Percentiles rank a stretch among this genome's conserved stretches.
These are phyloP conservation scores for Muraenolepis orangiensis DNA, from an alignment of 2,797 vertebrate genomes.

Conservation along the genomic window DNA sequence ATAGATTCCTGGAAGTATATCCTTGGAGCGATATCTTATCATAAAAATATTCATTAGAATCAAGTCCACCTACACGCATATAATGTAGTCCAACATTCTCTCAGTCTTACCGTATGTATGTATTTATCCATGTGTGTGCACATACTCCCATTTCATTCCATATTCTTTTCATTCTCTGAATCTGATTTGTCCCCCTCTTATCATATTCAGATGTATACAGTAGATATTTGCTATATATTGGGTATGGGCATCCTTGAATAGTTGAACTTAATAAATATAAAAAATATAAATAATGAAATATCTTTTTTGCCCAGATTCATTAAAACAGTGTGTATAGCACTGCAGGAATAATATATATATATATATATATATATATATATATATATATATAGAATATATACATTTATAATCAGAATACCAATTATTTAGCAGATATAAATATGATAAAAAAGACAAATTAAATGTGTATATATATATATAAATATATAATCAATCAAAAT, in stretches of 20 bases:
- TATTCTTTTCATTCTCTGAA: not conserved
- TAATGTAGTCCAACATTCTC: not conserved
- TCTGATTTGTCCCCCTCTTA: not conserved
- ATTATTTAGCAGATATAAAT: too few relatives aligned
- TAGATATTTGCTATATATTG: too few relatives aligned
- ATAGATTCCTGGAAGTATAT: constrained; percentile 13
- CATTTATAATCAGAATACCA: too few relatives aligned
- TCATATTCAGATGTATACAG: too few relatives aligned
- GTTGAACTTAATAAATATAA: not conserved
- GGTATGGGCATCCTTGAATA: not conserved
- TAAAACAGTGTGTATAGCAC: not conserved
- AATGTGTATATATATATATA: too few relatives aligned
- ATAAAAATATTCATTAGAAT: constrained; percentile 45
- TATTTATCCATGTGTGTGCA: not conserved
- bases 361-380: not conserved
- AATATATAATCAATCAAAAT: too few relatives aligned
- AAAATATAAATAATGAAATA: not conserved
- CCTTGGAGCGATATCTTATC: constrained; percentile 38
- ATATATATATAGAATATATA: not conserved
- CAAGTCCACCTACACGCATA: constrained; percentile 15
- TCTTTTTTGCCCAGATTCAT: not conserved
- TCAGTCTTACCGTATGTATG: not conserved
- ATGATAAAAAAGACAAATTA: too few relatives aligned
- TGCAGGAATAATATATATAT: not conserved
- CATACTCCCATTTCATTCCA: not conserved